Base-by-base conservation (phyloP, 2,888 invertebrate species). In the Hypomecis punctinalis region DNA sequence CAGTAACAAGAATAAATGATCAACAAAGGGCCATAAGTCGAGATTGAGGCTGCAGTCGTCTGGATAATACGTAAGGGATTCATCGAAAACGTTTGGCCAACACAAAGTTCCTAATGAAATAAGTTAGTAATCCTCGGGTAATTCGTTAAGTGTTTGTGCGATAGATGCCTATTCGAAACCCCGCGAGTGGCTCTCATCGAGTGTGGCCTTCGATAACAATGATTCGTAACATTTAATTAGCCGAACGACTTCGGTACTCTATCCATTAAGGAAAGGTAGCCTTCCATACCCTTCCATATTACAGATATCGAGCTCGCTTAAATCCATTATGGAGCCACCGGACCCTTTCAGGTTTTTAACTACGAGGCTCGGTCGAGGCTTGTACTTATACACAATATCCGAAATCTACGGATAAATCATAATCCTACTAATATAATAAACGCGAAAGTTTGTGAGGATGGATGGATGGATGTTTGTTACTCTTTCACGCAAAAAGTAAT, bases 31-130 rank as follows among this genome's bases (percentile, higher is more conserved):
- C 71, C 72, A 70, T 74, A 68, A 72, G 69, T 9, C 68, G 65
- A 76, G 77, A 77, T 80, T 76, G 75, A 75, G 76, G 73, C 80
- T 82, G 82, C 84, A 85, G 80, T 83, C 83, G 80, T 79, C 82
- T 76, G 81, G 83, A 83, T 86, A 85, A 84, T 79, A 77, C 84
- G 84, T 79, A 75, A 79, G 84, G 84, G 85, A 85, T 86, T 85
- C 83, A 84, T 81, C 84, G 84, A 84, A 86, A 86, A 86, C 88
- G 81, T 83, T 88, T 85, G 77, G 81, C 76, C 76, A 73, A 77
- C 80, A 76, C 82, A 77, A 88, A 88, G 86, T 88, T 88, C 85
- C 82, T 88, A 88, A 88, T 88, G 88, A 88, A 88, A 88, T 88
- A 88, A 88, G 88, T 88, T 88, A 78, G 85, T 88, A 86, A 88